Conservation (phyloP, 2,797 vertebrate species). For the Orientallactaga sibirica region DNA sequence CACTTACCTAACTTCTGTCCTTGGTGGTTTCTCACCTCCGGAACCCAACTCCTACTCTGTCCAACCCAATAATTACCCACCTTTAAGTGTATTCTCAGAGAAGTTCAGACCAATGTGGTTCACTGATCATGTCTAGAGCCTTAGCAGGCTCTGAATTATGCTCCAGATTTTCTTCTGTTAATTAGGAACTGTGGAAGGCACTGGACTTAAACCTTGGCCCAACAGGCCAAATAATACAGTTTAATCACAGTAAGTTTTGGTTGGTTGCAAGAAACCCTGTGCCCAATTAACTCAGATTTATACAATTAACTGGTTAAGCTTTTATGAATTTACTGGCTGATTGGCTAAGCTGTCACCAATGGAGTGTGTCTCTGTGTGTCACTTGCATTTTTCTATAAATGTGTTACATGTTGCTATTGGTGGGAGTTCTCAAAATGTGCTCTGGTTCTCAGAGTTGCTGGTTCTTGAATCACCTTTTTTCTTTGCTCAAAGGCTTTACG, state of each 20-base stretch:
- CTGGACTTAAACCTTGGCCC: neutral
- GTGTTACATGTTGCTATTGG: neutral
- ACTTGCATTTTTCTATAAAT: neutral
- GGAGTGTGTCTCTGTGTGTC: neutral
- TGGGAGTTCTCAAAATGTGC: neutral
- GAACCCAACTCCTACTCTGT: neutral
- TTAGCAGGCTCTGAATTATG: neutral
- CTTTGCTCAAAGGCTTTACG: neutral
- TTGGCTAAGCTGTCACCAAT: neutral
- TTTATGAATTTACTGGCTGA: neutral
- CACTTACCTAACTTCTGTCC: neutral
- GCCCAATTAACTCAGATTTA: neutral
- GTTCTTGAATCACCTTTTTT: neutral
- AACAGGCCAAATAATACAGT: neutral
- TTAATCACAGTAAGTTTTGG: neutral
- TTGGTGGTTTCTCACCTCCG: neutral
- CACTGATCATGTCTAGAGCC: neutral
- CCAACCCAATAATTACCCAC: conserved; percentile 5
- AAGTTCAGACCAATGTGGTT: neutral
- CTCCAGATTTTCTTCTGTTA: neutral
- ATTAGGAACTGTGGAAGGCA: neutral
- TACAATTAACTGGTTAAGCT: neutral
- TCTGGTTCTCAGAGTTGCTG: neutral
- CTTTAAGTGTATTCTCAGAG: neutral
- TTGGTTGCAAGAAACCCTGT: neutral